Evolutionary conservation across 1,140 invertebrate species (phyloP), one percentile per base, ranked within the genome.

Genomic region (Drosophila yakuba): DNA sequence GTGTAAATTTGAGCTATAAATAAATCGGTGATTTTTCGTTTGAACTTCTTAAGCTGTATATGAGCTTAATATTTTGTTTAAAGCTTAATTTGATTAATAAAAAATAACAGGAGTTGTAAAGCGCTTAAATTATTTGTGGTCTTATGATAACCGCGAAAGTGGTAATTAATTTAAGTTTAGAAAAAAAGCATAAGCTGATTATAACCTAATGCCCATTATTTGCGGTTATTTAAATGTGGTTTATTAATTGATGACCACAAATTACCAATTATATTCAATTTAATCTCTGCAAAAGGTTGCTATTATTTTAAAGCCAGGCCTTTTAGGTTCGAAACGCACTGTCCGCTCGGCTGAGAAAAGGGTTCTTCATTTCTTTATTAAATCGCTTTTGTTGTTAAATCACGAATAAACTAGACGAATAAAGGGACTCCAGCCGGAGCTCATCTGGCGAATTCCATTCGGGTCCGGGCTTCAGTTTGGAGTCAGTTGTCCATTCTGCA

Each of bases 361-460:
- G 75, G 73, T 57, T 88, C 74, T 79, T 63, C 85, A 82, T 88
- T 80, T 73, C 66, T 81, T 75, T 86, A 86, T 86, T 86, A 81
- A 81, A 78, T 78, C 78, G 77, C 76, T 82, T 88, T 80, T 88
- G 84, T 71, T 88, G 79, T 79, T 76, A 88, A 79, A 81, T 86
- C 84, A 78, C 51, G 61, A 69, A 62, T 74, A 50, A 83, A 60
- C 66, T 58, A 75, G 66, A 57, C 64, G 20, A 20, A 20, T 20
- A 20, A 62, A 58, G 52, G 55, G 64, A 76, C 41, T 20, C 39
- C 51, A n/a, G 35, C 39, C 44, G 35, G 44, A 47, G 48, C 67
- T 36, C 67, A 73, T 48, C 32, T 75, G 61, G 52, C 71, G 41
- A 59, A 44, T 60, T 63, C 39, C 15, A n/a, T 20, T 5, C 25